phyloP scores from a whole-genome alignment of 2,888 invertebrate genomes.

The Allygus modestus region DNA sequence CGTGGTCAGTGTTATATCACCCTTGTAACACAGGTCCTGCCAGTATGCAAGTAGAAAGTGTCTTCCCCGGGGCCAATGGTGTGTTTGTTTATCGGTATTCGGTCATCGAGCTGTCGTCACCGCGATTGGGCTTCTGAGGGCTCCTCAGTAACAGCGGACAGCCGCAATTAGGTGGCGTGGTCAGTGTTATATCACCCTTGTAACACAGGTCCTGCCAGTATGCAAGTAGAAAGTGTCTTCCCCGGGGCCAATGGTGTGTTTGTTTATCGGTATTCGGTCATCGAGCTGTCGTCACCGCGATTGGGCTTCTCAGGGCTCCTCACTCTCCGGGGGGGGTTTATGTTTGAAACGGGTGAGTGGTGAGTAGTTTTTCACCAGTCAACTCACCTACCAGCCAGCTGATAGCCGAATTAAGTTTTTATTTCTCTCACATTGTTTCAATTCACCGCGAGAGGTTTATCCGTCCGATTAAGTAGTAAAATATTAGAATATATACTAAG shows the following conservation, averaged over 20 bases:
- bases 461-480: too few relatives aligned
- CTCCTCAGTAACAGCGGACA: background rate
- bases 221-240: slow-evolving; percentile 2
- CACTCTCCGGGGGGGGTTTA: too few relatives aligned
- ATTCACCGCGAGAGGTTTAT: too few relatives aligned
- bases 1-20: slow-evolving; percentile 19
- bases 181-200: slow-evolving; percentile 12
- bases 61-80: background rate
- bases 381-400: too few relatives aligned
- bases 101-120: background rate
- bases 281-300: background rate
- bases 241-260: background rate
- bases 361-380: too few relatives aligned
- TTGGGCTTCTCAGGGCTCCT: too few relatives aligned
- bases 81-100: background rate
- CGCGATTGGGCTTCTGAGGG: too few relatives aligned
- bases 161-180: background rate
- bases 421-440: too few relatives aligned
- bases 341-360: too few relatives aligned
- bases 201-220: background rate
- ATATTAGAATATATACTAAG: too few relatives aligned
- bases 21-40: background rate
- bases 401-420: too few relatives aligned
- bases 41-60: background rate
- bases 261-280: slow-evolving; percentile 1